phyloP scores from a whole-genome alignment of 1,140 invertebrate genomes.

The silkworm (Bombyx mori) region DNA sequence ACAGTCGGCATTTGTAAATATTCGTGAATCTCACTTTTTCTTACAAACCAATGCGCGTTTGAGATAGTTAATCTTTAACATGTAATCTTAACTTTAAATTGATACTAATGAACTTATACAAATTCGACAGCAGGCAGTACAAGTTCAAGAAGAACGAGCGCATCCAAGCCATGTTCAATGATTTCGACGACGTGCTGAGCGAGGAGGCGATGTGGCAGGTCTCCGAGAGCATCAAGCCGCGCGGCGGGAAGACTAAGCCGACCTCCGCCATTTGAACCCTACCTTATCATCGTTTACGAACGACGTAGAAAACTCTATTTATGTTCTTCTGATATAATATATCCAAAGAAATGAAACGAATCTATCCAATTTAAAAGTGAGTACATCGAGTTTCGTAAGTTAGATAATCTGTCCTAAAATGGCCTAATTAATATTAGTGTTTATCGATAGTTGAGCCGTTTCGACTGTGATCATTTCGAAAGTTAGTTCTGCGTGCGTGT shows the following conservation, averaged over 20 bases:
- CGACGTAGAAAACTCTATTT: not conserved
- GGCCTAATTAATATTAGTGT: slow-evolving; percentile 68
- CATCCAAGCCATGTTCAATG: slow-evolving; percentile 95
- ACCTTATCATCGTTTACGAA: not conserved
- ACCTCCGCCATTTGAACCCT: slow-evolving; percentile 7
- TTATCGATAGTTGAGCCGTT: slow-evolving; percentile 54
- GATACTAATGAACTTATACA: not conserved
- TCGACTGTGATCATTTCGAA: slow-evolving; percentile 55
- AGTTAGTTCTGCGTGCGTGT: slow-evolving; percentile 24
- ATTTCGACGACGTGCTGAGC: slow-evolving; percentile 94
- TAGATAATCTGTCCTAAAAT: slow-evolving; percentile 67
- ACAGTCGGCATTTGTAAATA: no score
- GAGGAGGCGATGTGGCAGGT: slow-evolving; percentile 99
- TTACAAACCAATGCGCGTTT: no score
- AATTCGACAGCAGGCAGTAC: slow-evolving; percentile 73
- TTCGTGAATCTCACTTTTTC: no score
- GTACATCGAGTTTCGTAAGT: slow-evolving; percentile 53
- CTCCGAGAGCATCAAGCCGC: slow-evolving; percentile 95
- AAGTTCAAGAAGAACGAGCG: slow-evolving; percentile 92
- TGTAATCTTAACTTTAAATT: no score
- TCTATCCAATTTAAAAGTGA: slow-evolving; percentile 32
- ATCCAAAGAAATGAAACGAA: slow-evolving; percentile 52
- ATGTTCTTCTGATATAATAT: slow-evolving; percentile 12
- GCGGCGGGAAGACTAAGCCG: slow-evolving; percentile 72
- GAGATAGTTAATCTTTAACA: no score